These are phyloP conservation scores for Drosophila miranda DNA, from an alignment of 1,140 invertebrate species.

Conservation along the genomic window DNA sequence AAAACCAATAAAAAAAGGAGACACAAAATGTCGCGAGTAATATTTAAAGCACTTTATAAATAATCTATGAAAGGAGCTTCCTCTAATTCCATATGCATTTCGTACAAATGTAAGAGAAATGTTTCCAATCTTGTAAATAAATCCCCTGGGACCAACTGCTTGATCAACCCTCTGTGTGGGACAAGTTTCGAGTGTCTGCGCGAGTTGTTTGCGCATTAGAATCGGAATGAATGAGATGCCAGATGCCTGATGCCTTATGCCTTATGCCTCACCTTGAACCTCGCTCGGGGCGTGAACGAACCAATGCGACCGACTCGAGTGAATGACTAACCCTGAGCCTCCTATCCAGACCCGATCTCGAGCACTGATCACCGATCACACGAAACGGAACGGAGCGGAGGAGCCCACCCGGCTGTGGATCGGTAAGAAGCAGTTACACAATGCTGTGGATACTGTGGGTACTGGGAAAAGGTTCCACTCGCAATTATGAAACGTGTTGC, in stretches of 20 bases:
- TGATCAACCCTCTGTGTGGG: not conserved
- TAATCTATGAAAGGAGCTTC: too few relatives aligned
- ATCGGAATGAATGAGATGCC: constrained; percentile 49
- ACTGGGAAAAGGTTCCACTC: too few relatives aligned
- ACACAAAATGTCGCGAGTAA: too few relatives aligned
- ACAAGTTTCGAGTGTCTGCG: constrained; percentile 20
- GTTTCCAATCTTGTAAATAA: too few relatives aligned
- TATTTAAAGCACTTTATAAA: too few relatives aligned
- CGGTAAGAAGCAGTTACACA: constrained; percentile 53
- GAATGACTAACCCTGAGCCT: constrained; percentile 58
- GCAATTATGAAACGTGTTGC: constrained; percentile 53
- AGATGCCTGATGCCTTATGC: not conserved
- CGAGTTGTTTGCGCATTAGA: constrained; percentile 43
- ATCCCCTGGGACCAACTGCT: not conserved
- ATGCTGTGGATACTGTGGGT: constrained; percentile 14
- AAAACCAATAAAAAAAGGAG: too few relatives aligned
- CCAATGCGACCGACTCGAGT: constrained; percentile 1
- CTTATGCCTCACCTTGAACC: constrained; percentile 66
- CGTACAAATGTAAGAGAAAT: too few relatives aligned
- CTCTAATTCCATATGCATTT: too few relatives aligned
- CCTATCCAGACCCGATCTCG: constrained; percentile 41
- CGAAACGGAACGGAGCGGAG: not conserved
- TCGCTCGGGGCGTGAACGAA: constrained; percentile 23
- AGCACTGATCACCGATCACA: constrained; percentile 22
- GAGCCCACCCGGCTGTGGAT: constrained; percentile 49